Evolutionary conservation across 1,140 invertebrate species (phyloP).

Genomic region (Anastatus disparis): DNA sequence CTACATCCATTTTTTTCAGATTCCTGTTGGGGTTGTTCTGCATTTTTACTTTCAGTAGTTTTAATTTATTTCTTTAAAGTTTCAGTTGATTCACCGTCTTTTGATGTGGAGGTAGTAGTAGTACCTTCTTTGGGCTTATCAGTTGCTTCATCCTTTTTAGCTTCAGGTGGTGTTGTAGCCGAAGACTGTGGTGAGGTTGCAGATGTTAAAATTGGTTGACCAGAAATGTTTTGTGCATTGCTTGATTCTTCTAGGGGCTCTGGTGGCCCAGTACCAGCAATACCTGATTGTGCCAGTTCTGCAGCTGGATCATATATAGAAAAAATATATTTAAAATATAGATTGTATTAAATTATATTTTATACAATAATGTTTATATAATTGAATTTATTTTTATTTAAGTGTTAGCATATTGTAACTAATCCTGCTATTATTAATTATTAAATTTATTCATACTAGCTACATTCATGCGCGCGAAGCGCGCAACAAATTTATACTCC

Average conservation of each 20-base stretch:
- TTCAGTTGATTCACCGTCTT: conserved; percentile 19
- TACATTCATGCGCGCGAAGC: no score
- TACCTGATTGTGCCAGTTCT: conserved; percentile 86
- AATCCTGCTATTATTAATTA: no score
- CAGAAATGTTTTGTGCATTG: conserved; percentile 40
- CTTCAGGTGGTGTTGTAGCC: conserved; percentile 48
- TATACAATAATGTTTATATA: not conserved
- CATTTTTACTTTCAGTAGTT: conserved; percentile 15
- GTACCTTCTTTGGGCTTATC: conserved; percentile 69
- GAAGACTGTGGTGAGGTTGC: conserved; percentile 56
- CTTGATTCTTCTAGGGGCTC: conserved; percentile 69
- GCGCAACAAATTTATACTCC: no score
- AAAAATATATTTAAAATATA: not conserved
- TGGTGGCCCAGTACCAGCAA: conserved; percentile 84
- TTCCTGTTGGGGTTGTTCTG: conserved; percentile 5
- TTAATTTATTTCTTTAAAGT: conserved; percentile 62
- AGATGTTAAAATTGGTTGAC: conserved; percentile 44
- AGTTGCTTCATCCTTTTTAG: conserved; percentile 59
- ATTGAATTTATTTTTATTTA: no score
- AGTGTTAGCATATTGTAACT: no score
- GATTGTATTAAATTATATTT: no score
- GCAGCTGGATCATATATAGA: conserved; percentile 79
- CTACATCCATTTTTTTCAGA: conserved; percentile 58
- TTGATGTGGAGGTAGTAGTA: conserved; percentile 46
- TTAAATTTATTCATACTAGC: conserved; percentile 75